These are phyloP conservation scores for Eira barbara DNA, from an alignment of 2,113 vertebrate species.

Conservation along the genomic window DNA sequence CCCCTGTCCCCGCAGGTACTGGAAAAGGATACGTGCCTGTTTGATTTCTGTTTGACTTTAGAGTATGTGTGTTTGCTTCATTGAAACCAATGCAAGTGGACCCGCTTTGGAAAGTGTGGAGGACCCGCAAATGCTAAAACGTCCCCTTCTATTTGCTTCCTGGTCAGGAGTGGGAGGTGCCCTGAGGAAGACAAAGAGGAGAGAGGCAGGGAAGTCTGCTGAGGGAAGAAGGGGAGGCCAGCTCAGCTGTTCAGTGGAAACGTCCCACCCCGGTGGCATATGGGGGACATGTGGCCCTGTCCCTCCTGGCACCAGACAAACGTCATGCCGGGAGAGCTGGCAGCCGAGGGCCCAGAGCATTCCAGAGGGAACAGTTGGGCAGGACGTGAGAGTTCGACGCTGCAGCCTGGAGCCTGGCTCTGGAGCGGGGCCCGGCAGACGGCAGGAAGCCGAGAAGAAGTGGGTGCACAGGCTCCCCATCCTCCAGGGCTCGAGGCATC, in stretches of 20 bases:
- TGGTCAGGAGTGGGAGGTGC: not conserved
- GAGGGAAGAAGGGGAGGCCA: not conserved
- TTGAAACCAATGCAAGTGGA: not conserved
- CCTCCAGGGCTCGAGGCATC: not conserved
- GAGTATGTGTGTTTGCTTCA: not conserved
- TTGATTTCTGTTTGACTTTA: not conserved
- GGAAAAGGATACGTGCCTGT: fast-evolving
- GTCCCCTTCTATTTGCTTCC: not conserved
- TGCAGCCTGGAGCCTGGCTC: not conserved
- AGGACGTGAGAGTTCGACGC: not conserved
- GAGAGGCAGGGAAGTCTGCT: not conserved
- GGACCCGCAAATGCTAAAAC: not conserved
- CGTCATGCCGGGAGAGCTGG: slow-evolving; percentile 23
- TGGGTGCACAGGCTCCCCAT: not conserved
- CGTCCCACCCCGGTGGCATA: slow-evolving; percentile 36
- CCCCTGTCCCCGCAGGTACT: not conserved
- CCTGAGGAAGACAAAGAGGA: not conserved
- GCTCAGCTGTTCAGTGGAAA: slow-evolving; percentile 25
- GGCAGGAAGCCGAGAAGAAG: not conserved
- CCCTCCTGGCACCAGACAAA: slow-evolving; percentile 35
- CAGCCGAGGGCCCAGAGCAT: slow-evolving; percentile 42
- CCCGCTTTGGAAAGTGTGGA: not conserved
- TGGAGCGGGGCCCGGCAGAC: not conserved
- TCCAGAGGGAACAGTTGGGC: slow-evolving; percentile 45
- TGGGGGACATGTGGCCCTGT: slow-evolving; percentile 60